Conservation (phyloP, 2,113 vertebrate species). For the Semicossyphus pulcher region DNA sequence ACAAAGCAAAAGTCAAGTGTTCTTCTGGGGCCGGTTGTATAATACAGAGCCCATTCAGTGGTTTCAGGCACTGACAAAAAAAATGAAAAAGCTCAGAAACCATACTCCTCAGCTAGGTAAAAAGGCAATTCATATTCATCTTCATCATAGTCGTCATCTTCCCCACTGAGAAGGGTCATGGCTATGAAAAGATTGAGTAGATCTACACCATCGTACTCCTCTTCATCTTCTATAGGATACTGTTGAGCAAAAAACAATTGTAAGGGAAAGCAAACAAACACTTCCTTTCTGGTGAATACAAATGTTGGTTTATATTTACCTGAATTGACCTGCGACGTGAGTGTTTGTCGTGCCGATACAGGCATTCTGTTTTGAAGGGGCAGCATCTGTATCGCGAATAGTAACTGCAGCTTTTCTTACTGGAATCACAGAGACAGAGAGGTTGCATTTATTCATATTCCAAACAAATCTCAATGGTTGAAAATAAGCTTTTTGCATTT, state of each 20-base stretch:
- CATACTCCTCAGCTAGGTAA: conserved; percentile 34
- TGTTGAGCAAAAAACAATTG: conserved; percentile 2
- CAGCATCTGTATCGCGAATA: conserved; percentile 83
- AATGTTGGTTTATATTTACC: conserved; percentile 49
- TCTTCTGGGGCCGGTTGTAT: background rate
- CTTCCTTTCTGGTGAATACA: fast-evolving
- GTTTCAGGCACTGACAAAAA: conserved; percentile 31
- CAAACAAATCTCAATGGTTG: background rate
- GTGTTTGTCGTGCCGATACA: conserved; percentile 85
- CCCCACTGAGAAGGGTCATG: conserved; percentile 65
- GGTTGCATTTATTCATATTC: background rate
- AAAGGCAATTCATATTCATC: conserved; percentile 43
- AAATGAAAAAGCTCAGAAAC: conserved; percentile 19
- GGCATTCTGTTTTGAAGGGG: conserved; percentile 90
- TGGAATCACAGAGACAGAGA: conserved; percentile 34
- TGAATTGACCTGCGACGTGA: conserved; percentile 40
- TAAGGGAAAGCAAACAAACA: background rate
- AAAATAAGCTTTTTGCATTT: background rate
- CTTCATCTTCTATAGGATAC: conserved; percentile 70
- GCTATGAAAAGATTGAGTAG: conserved; percentile 76
- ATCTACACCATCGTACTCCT: conserved; percentile 69
- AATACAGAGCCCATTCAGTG: background rate
- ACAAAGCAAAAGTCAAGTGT: conserved; percentile 10
- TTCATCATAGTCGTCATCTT: background rate
- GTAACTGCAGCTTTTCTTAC: conserved; percentile 88